These are phyloP conservation scores for Temnothorax rugatulus DNA, from an alignment of 2,888 invertebrate species.

Conservation along the genomic window DNA sequence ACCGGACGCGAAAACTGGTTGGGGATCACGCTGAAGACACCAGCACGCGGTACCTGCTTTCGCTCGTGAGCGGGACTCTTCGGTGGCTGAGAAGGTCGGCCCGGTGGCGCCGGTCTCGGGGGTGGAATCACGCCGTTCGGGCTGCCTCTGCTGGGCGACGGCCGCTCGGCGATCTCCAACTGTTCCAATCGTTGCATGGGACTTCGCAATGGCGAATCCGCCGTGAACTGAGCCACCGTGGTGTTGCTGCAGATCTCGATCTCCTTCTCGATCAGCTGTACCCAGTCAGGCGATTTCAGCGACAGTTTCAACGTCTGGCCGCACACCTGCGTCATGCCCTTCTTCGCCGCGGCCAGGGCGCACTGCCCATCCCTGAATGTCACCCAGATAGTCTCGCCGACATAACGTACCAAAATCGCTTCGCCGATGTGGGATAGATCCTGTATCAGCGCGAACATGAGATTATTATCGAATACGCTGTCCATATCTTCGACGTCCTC, in stretches of 20 bases:
- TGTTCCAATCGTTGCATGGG: conserved; percentile 86
- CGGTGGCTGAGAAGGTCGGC: conserved; percentile 82
- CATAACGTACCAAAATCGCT: conserved; percentile 96
- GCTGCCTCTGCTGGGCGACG: conserved; percentile 88
- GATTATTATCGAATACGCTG: conserved; percentile 92
- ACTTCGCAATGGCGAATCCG: conserved; percentile 75
- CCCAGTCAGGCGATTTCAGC: conserved; percentile 95
- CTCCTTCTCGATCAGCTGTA: conserved; percentile 93
- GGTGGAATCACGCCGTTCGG: conserved; percentile 87
- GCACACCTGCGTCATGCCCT: conserved; percentile 88
- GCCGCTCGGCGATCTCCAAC: conserved; percentile 87
- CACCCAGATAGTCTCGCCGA: conserved; percentile 95
- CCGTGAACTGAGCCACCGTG: conserved; percentile 91
- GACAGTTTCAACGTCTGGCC: conserved; percentile 90
- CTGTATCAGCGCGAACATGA: conserved; percentile 93
- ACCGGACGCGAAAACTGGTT: conserved; percentile 75
- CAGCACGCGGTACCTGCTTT: conserved; percentile 80
- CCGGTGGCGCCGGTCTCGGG: conserved; percentile 87
- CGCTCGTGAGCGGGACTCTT: conserved; percentile 81
- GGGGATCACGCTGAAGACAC: conserved; percentile 83
- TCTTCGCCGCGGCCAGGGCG: conserved; percentile 91
- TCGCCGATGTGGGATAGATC: conserved; percentile 95
- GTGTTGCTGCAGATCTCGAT: conserved; percentile 94
- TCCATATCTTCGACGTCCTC: conserved; percentile 87
- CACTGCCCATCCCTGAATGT: conserved; percentile 96